Base-by-base conservation (phyloP, 2,888 invertebrate genomes). In the Lasioglossum villosulum region DNA sequence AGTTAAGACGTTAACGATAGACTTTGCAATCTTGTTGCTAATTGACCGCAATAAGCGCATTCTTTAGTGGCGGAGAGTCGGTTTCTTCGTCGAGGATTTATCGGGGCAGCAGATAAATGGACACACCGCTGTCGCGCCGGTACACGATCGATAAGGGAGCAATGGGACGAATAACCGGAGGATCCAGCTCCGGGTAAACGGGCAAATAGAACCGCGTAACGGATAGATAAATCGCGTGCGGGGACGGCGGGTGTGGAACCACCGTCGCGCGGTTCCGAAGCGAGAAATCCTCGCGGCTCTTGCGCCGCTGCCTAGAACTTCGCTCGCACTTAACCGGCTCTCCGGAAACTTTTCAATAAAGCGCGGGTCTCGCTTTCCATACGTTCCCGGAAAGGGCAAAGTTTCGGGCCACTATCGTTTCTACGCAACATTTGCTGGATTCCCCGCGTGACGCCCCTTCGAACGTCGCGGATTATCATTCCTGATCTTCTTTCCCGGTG, bases 291-390 rank as follows among this genome's bases (percentile, higher is more conserved):
- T 89, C 82, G 82, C 86, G 79, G 82, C 68, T 75, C 79, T n/a
- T 12, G 12, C 56, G 12, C 56, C 75, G 63, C 81, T 48, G 16
- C 45, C 45, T 45, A 45, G 70, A 90, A 88, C 72, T 89, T 89
- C 79, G 59, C 81, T 72, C 83, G 87, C 89, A 82, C 90, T 90
- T 90, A 90, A 89, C 85, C 82, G 77, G 73, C 56, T 74, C 82
- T 81, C 30, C 74, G 73, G 85, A 87, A 90, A 90, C 90, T 90
- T 90, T 90, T 89, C 90, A 90, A 89, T 90, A 90, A 90, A 89
- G 84, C 84, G 83, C 73, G 56, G 59, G 12, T n/a, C 89, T 87
- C 83, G 66, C 83, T 89, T 90, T 89, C 87, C 90, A 89, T 87
- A 89, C 90, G 86, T 87, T 87, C 82, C 79, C 74, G 27, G 83